Percentiles rank a stretch among this genome's conserved stretches.
These are phyloP conservation scores for Hydropotes inermis DNA, from an alignment of 2,113 vertebrate genomes.

Conservation along the genomic window DNA sequence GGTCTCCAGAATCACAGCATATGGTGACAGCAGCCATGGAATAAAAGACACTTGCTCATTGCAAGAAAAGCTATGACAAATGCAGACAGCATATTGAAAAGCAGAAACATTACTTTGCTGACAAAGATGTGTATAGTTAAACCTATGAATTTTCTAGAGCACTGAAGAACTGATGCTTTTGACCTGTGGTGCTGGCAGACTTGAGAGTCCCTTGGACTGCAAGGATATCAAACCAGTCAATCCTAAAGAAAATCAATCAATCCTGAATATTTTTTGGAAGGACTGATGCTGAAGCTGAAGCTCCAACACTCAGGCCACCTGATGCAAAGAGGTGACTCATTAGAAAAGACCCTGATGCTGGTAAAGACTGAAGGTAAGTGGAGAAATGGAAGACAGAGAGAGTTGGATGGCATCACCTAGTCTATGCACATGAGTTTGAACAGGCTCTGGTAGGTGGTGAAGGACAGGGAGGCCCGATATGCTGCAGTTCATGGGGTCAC, in stretches of 20 bases:
- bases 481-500: background rate
- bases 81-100: background rate
- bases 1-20: background rate
- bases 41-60: background rate
- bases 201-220: background rate
- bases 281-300: background rate
- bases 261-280: background rate
- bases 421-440: background rate
- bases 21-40: background rate
- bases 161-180: background rate
- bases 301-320: background rate
- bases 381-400: background rate
- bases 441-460: rapidly evolving
- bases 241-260: background rate
- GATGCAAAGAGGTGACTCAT: background rate
- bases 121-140: background rate
- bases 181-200: background rate
- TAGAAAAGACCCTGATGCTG: background rate
- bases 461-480: background rate
- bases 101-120: background rate
- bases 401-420: background rate
- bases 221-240: too few relatives aligned
- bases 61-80: background rate
- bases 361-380: background rate
- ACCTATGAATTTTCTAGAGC: background rate